Conservation (phyloP, 37 sponge, comb jelly and placozoan genomes). For the Tethya wilhelma region DNA sequence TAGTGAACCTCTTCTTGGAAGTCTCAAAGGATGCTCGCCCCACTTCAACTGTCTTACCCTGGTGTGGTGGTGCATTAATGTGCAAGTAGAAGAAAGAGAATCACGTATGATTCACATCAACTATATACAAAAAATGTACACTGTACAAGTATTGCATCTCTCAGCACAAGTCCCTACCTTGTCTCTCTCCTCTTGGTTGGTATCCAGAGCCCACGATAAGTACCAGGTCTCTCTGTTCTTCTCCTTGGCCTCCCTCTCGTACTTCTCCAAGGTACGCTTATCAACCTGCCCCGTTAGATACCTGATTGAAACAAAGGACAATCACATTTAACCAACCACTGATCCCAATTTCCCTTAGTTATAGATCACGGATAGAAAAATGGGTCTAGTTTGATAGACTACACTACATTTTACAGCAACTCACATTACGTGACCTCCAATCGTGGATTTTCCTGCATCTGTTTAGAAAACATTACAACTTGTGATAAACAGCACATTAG, state of each 20-base stretch:
- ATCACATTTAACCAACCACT: background rate
- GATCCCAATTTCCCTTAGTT: background rate
- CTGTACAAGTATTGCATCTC: too few species aligned
- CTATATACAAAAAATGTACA: too few species aligned
- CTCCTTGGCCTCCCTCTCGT: conserved; percentile 97
- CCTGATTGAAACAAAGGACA: conserved; percentile 32
- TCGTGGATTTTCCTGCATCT: conserved; percentile 99
- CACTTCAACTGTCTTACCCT: conserved; percentile 99
- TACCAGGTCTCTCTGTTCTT: conserved; percentile 99
- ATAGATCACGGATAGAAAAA: background rate
- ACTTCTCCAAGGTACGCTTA: conserved; percentile 98
- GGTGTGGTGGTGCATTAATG: too few species aligned
- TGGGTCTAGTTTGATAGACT: background rate
- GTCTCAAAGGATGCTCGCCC: conserved; percentile 97
- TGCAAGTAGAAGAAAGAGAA: background rate
- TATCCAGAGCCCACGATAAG: conserved; percentile 98
- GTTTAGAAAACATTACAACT: background rate
- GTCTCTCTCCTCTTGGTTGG: conserved; percentile 96
- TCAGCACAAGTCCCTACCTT: too few species aligned
- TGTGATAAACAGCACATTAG: background rate
- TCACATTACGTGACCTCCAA: conserved; percentile 97
- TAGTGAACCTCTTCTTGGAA: conserved; percentile 93
- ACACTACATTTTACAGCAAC: conserved; percentile 8
- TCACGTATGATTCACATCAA: too few species aligned
- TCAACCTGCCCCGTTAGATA: conserved; percentile 94